Base-by-base conservation (phyloP, 2,113 vertebrate species). In the Turnix velox region DNA sequence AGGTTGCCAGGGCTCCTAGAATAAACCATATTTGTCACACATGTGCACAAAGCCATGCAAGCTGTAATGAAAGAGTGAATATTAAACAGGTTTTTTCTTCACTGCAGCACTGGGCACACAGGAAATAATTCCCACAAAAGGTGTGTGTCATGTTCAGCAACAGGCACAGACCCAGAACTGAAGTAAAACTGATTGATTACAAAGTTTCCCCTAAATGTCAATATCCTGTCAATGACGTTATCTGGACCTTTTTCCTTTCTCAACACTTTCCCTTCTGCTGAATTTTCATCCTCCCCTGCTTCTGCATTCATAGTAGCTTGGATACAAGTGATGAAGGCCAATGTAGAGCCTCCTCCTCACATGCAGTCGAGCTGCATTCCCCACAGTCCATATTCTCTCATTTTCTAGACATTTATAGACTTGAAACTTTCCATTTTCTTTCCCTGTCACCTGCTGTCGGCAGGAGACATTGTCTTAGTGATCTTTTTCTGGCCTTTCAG, bases 381-480 rank as follows among this genome's bases (percentile, higher is more conserved):
- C 79, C 83, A 67, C 69, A 74, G 63, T 17, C 76, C 84, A 66
- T 6, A 61, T 37, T n/a, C 90, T 62, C 77, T 94, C 75, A 89
- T 95, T 88, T 93, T 77, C 93, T 45, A 72, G 86, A 68, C 76
- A 81, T 88, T 95, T 71, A 85, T 78, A 94, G 85, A 95, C 90
- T 79, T 92, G 78, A 95, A 95, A 63, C 90, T 92, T 94, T 87
- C 94, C 88, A 91, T 91, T 96, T 95, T 93, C 84, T 84, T 90
- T 95, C 82, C 68, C 92, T 84, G 77, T 90, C 95, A 96, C n/a
- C n/a, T n/a, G 88, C 90, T 95, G 95, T 33, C 96, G 94, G 93
- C 95, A 96, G 93, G 85, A 95, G 89, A 90, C 89, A 93, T 89
- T 82, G 89, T 93, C 78, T 83, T 96, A 94, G 94, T 93, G 92